phyloP scores from a whole-genome alignment of 2,797 vertebrate species.

The Phaenicophaeus curvirostris region DNA sequence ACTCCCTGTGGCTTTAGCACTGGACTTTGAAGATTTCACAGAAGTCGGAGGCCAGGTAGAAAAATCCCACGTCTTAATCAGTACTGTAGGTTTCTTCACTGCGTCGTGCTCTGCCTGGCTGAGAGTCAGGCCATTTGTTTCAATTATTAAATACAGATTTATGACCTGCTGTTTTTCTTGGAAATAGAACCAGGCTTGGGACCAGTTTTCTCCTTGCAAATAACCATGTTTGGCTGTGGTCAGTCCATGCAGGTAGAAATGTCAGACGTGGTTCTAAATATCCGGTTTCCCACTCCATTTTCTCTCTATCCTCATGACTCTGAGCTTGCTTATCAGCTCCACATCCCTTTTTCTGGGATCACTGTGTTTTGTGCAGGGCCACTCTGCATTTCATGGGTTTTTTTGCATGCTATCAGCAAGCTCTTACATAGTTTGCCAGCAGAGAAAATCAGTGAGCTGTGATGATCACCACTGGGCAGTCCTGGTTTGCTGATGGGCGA shows the following conservation, averaged over 20 bases:
- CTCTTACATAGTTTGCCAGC: background rate
- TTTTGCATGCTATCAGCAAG: background rate
- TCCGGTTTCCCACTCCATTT: background rate
- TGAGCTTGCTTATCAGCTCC: background rate
- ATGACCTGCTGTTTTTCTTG: conserved; percentile 55
- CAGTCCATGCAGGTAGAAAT: background rate
- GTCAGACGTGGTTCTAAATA: background rate
- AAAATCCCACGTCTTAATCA: conserved; percentile 21
- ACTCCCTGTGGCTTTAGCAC: background rate
- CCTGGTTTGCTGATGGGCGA: background rate
- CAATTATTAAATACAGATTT: conserved; percentile 67
- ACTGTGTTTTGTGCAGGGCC: background rate
- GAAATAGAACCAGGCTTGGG: conserved; percentile 20
- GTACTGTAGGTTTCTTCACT: background rate
- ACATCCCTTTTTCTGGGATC: background rate
- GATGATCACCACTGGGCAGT: background rate
- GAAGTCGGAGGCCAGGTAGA: conserved; percentile 30
- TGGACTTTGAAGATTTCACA: conserved; percentile 1
- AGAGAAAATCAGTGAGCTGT: background rate
- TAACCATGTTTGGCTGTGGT: background rate
- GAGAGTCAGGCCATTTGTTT: conserved; percentile 59
- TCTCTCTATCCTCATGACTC: background rate
- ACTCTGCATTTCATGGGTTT: background rate
- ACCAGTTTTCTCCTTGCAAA: conserved; percentile 28
- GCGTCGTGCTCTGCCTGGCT: background rate